phyloP scores from a whole-genome alignment of 1,140 invertebrate species.

The Drosophila bifasciata region DNA sequence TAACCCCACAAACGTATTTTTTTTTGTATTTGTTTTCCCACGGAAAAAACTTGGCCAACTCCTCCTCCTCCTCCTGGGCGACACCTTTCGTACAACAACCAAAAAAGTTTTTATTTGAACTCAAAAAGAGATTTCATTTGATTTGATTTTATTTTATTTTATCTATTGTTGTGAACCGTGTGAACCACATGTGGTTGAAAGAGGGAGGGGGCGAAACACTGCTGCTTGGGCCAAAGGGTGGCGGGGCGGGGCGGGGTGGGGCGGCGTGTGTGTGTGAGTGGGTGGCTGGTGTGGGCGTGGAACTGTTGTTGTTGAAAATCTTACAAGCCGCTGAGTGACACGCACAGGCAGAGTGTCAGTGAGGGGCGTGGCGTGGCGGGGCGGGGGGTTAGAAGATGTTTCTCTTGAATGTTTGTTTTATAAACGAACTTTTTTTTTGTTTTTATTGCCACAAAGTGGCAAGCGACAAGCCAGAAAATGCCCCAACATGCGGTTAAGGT shows the following conservation, averaged over 20 bases:
- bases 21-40: too few species aligned
- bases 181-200: constrained; percentile 7
- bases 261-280: neutral
- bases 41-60: too few species aligned
- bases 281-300: constrained; percentile 13
- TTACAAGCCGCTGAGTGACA: constrained; percentile 74
- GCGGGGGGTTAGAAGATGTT: constrained; percentile 30
- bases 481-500: too few species aligned
- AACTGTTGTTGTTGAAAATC: constrained; percentile 35
- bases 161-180: constrained; percentile 36
- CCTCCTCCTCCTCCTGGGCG: too few species aligned
- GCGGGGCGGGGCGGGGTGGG: too few species aligned
- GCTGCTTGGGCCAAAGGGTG: too few species aligned
- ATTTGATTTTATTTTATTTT: constrained; percentile 12
- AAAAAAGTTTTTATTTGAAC: too few species aligned
- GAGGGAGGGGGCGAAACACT: too few species aligned
- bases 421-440: constrained; percentile 77
- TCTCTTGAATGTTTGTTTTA: constrained; percentile 65
- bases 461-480: constrained; percentile 57
- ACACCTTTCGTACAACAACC: too few species aligned
- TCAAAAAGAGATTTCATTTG: constrained; percentile 12
- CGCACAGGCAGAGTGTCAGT: constrained; percentile 24
- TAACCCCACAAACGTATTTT: too few species aligned
- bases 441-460: constrained; percentile 73
- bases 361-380: neutral